phyloP scores from a whole-genome alignment of 1,140 invertebrate species.

The Drosophila rufa region DNA sequence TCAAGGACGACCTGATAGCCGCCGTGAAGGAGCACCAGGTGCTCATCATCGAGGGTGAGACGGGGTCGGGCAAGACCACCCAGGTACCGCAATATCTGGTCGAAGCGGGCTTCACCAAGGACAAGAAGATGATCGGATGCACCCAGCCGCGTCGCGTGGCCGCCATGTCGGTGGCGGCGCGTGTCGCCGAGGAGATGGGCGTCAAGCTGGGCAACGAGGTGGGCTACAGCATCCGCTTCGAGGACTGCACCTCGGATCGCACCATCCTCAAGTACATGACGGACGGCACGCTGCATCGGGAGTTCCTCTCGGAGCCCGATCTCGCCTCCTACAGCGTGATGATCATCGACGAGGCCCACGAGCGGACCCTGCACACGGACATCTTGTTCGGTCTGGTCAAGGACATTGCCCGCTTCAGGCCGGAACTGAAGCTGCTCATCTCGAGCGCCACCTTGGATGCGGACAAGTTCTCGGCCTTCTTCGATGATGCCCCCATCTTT shows the following conservation, averaged over 20 bases:
- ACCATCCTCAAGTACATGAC: constrained; percentile 99
- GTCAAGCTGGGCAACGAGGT: constrained; percentile 99
- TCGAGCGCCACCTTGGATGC: constrained; percentile 99
- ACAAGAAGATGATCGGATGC: constrained; percentile 95
- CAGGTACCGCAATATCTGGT: constrained; percentile 99
- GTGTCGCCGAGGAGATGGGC: constrained; percentile 99
- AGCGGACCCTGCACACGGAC: constrained; percentile 98
- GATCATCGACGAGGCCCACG: constrained; percentile 99
- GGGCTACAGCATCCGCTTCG: constrained; percentile 99
- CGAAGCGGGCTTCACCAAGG: constrained; percentile 94
- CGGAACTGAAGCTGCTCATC: constrained; percentile 98
- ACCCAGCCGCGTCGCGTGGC: constrained; percentile 99
- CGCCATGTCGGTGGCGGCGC: constrained; percentile 99
- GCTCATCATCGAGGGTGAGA: constrained; percentile 99
- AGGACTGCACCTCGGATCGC: constrained; percentile 98
- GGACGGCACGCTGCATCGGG: constrained; percentile 98
- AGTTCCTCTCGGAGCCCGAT: constrained; percentile 99
- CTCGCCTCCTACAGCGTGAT: constrained; percentile 97
- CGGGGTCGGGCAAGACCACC: constrained; percentile 99
- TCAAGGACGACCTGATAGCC: constrained; percentile 94
- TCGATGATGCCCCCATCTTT: constrained; percentile 99
- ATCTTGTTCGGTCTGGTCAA: constrained; percentile 99
- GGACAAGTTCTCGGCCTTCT: constrained; percentile 99
- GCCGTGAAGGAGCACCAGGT: constrained; percentile 96
- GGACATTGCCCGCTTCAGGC: constrained; percentile 97